Percentiles rank a stretch among this genome's conserved stretches.
Evolutionary conservation across 1,140 invertebrate species (phyloP).

Genomic region (Tetramorium parvispinum): DNA sequence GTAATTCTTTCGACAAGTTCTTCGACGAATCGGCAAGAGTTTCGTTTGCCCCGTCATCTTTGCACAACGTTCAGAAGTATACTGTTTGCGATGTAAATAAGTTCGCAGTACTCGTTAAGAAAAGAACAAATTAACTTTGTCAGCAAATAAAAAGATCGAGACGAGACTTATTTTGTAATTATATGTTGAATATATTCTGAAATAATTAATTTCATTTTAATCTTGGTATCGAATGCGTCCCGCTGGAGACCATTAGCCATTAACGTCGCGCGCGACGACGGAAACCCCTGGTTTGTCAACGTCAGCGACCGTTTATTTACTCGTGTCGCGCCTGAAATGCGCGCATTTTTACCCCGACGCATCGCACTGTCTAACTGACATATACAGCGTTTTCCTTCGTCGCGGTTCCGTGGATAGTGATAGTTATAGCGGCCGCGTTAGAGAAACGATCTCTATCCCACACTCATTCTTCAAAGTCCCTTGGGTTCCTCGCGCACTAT

Average conservation of each 20-base stretch:
- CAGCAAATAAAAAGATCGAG: background rate
- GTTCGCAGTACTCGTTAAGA: background rate
- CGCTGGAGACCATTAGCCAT: constrained; percentile 55
- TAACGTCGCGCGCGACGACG: constrained; percentile 61
- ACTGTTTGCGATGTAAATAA: background rate
- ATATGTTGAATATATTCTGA: background rate
- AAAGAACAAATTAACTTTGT: background rate
- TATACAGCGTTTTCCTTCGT: background rate
- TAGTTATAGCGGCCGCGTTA: constrained; percentile 12
- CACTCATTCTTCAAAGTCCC: constrained; percentile 7
- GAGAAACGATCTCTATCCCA: background rate
- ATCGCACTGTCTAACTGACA: background rate
- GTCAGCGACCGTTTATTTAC: constrained; percentile 66
- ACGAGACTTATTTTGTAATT: background rate
- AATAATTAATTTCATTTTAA: background rate
- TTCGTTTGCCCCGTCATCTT: background rate
- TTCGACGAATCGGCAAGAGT: background rate
- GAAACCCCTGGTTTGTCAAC: constrained; percentile 65
- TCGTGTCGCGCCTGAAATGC: constrained; percentile 47
- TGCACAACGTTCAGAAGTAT: background rate
- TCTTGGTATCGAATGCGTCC: constrained; percentile 16
- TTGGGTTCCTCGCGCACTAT: background rate
- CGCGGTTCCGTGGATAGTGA: background rate
- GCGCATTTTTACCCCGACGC: constrained; percentile 54
- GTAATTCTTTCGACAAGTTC: constrained; percentile 6